Conservation (phyloP, 2,797 vertebrate species). For the Acrossocheilus fasciatus region DNA sequence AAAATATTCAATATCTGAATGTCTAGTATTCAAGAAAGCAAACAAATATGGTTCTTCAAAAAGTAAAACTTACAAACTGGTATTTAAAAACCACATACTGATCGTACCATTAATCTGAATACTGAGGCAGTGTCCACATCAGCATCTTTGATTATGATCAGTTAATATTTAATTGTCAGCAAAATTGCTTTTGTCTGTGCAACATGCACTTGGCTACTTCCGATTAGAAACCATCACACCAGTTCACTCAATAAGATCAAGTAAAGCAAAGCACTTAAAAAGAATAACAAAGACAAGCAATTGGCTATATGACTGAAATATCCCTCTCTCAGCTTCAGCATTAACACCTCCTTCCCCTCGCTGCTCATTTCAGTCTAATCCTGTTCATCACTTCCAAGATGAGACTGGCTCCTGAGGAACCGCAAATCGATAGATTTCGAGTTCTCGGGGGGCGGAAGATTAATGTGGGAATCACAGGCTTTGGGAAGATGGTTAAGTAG, state of each 20-base stretch:
- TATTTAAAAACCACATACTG: not conserved
- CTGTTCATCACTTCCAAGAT: slow-evolving; percentile 62
- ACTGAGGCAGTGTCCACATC: not conserved
- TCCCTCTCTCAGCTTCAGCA: not conserved
- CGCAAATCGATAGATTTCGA: slow-evolving; percentile 61
- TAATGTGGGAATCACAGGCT: slow-evolving; percentile 66
- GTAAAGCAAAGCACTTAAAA: not conserved
- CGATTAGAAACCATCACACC: not conserved
- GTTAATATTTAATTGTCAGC: not conserved
- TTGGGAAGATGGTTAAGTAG: slow-evolving; percentile 67
- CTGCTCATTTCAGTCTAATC: slow-evolving; percentile 64
- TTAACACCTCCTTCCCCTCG: slow-evolving; percentile 47
- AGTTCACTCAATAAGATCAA: not conserved
- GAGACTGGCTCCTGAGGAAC: slow-evolving; percentile 64
- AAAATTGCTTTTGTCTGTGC: not conserved
- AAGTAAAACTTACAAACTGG: not conserved
- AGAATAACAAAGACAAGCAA: not conserved
- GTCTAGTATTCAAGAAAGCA: not conserved
- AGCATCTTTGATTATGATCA: not conserved
- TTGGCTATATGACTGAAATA: not conserved
- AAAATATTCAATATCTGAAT: not conserved
- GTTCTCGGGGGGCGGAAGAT: slow-evolving; percentile 62
- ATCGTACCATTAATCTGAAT: not conserved
- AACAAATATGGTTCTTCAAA: not conserved
- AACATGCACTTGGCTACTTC: not conserved